phyloP scores from a whole-genome alignment of 2,888 invertebrate genomes.

The Anoncus sp. region DNA sequence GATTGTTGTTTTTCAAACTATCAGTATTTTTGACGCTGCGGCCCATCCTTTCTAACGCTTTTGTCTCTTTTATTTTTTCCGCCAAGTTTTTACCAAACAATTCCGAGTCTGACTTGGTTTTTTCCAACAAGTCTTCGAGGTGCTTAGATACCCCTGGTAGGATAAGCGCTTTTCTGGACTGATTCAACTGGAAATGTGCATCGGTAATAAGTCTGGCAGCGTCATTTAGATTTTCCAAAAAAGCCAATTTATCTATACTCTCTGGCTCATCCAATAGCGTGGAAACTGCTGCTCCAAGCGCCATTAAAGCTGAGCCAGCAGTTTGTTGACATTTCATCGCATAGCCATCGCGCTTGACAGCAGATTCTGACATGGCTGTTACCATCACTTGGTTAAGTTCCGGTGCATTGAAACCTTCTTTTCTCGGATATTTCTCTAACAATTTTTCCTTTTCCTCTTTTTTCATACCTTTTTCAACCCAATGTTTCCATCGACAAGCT shows the following conservation, averaged over 20 bases:
- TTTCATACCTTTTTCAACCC: conserved; percentile 31
- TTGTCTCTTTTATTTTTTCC: conserved; percentile 47
- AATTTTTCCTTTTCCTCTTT: conserved; percentile 49
- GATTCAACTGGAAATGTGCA: conserved; percentile 24
- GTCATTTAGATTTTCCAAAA: conserved; percentile 35
- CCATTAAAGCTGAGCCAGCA: conserved; percentile 31
- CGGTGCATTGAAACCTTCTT: conserved; percentile 42
- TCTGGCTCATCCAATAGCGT: conserved; percentile 32
- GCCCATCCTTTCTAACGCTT: conserved; percentile 25
- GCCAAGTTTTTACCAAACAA: conserved; percentile 52
- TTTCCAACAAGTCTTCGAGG: conserved; percentile 34
- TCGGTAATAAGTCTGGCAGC: conserved; percentile 41
- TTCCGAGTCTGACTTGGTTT: conserved; percentile 34
- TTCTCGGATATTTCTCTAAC: conserved; percentile 34
- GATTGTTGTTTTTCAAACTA: too few relatives aligned
- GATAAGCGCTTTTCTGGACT: conserved; percentile 47
- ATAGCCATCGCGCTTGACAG: conserved; percentile 26
- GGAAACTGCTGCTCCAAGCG: conserved; percentile 15
- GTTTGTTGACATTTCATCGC: not conserved
- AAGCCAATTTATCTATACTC: conserved; percentile 11
- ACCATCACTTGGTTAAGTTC: conserved; percentile 34
- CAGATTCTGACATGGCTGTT: conserved; percentile 33
- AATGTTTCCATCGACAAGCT: conserved; percentile 46
- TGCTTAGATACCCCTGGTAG: conserved; percentile 38
- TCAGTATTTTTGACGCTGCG: conserved; percentile 11